Conservation (phyloP, 2,113 vertebrate genomes). For the Nothoprocta pentlandii region DNA sequence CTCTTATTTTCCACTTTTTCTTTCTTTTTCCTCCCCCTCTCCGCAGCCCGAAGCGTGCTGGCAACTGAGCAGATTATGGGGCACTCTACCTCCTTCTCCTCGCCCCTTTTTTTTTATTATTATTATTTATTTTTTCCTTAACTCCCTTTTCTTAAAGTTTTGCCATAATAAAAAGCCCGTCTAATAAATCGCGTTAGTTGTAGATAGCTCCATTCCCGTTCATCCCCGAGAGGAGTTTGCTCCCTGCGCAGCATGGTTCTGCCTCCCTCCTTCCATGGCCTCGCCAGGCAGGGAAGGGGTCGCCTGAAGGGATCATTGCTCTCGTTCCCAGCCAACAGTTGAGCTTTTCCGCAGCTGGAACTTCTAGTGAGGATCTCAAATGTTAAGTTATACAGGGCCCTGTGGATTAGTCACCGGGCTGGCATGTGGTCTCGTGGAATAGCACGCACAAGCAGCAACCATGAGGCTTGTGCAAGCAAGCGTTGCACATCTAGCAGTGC, state of each 20-base stretch:
- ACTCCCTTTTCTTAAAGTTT: neutral
- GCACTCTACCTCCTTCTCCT: too few relatives aligned
- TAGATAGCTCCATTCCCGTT: neutral
- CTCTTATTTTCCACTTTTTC: too few relatives aligned
- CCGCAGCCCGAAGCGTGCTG: too few relatives aligned
- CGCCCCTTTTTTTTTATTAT: too few relatives aligned
- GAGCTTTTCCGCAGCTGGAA: neutral
- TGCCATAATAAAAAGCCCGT: neutral
- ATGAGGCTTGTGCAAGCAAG: neutral
- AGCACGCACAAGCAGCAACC: neutral
- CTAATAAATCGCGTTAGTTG: neutral
- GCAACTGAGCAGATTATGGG: too few relatives aligned
- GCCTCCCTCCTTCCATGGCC: neutral
- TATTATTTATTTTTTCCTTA: too few relatives aligned
- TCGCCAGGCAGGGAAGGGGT: neutral
- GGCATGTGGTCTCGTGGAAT: fast-evolving
- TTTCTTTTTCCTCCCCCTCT: too few relatives aligned
- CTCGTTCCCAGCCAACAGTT: neutral
- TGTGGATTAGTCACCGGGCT: neutral
- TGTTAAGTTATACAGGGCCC: neutral
- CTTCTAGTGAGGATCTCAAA: fast-evolving
- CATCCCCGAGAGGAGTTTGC: neutral
- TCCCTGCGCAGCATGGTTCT: neutral
- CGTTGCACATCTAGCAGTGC: neutral
- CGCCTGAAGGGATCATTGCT: neutral